phyloP scores from a whole-genome alignment of 2,113 vertebrate species.

The Origma solitaria region DNA sequence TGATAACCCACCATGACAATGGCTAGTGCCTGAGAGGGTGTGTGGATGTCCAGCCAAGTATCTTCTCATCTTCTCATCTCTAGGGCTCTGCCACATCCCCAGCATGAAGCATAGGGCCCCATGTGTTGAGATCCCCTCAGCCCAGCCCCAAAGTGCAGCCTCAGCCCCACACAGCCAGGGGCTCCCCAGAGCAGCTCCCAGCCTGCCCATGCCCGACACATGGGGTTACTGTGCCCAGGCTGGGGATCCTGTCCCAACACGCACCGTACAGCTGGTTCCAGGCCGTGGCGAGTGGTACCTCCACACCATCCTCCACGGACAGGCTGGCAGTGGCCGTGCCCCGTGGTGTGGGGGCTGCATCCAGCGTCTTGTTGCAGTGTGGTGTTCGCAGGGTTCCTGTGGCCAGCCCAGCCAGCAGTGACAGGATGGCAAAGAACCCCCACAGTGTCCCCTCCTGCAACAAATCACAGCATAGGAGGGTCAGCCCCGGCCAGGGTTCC shows the following conservation, averaged over 20 bases:
- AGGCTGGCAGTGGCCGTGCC: not conserved
- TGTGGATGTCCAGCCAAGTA: rapidly evolving
- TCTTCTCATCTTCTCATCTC: not conserved
- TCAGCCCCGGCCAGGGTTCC: rapidly evolving
- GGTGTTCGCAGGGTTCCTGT: not conserved
- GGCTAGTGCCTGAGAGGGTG: rapidly evolving
- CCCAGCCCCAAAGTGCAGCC: not conserved
- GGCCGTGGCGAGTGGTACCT: not conserved
- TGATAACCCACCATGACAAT: not conserved
- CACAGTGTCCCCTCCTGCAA: conserved; percentile 52
- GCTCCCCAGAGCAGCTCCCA: not conserved
- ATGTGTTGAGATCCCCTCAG: not conserved
- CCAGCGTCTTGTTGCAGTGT: conserved; percentile 27
- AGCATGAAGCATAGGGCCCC: not conserved
- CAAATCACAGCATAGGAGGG: not conserved
- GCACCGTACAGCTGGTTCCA: not conserved
- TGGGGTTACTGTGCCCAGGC: rapidly evolving
- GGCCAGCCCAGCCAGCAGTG: conserved; percentile 52
- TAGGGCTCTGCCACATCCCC: not conserved
- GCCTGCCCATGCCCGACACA: rapidly evolving
- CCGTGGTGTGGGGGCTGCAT: rapidly evolving
- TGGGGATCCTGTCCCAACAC: not conserved
- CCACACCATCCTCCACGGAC: not conserved
- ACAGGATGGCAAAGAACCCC: conserved; percentile 51
- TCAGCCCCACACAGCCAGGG: rapidly evolving